Percentiles rank a stretch among this genome's conserved stretches.
These are phyloP conservation scores for Brachynemurus nebulosus DNA, from an alignment of 2,888 invertebrate species.

Conservation along the genomic window DNA sequence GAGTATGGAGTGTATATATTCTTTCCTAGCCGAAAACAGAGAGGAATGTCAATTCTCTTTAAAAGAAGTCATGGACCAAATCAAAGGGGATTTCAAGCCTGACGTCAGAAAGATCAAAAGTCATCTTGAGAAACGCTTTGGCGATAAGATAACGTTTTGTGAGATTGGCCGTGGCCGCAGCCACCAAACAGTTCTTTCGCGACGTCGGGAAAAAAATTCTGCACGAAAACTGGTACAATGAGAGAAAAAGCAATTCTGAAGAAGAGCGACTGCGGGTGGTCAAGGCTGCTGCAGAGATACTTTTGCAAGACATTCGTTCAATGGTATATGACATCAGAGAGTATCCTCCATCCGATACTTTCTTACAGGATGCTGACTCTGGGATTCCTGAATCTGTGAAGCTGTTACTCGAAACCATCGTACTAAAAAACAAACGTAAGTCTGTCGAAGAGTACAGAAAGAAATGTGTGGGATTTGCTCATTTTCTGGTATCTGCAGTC, in stretches of 20 bases:
- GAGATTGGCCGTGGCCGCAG: constrained; percentile 16
- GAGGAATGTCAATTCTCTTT: constrained; percentile 27
- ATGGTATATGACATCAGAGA: constrained; percentile 6
- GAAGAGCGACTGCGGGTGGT: no score
- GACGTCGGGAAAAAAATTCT: no score
- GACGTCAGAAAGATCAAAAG: constrained; percentile 22
- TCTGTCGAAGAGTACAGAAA: no score
- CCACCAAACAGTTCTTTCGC: no score
- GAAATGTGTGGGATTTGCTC: no score
- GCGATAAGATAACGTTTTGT: constrained; percentile 17
- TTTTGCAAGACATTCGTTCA: constrained; percentile 8
- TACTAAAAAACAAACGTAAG: no score
- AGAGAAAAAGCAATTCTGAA: no score
- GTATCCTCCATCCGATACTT: constrained; percentile 12
- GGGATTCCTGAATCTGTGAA: no score
- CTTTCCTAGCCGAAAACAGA: constrained; percentile 20
- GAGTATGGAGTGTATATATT: constrained; percentile 27
- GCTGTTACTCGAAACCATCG: no score
- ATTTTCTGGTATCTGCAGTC: not conserved
- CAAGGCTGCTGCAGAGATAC: no score
- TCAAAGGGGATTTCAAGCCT: constrained; percentile 24
- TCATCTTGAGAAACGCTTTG: constrained; percentile 23
- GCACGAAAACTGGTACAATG: no score
- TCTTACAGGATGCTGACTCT: no score
- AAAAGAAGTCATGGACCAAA: constrained; percentile 24